A percentile compares a stretch with the other conserved stretches of the same genome.
Evolutionary conservation across 2,113 vertebrate genomes (phyloP).

Genomic region (Tamias sibiricus): DNA sequence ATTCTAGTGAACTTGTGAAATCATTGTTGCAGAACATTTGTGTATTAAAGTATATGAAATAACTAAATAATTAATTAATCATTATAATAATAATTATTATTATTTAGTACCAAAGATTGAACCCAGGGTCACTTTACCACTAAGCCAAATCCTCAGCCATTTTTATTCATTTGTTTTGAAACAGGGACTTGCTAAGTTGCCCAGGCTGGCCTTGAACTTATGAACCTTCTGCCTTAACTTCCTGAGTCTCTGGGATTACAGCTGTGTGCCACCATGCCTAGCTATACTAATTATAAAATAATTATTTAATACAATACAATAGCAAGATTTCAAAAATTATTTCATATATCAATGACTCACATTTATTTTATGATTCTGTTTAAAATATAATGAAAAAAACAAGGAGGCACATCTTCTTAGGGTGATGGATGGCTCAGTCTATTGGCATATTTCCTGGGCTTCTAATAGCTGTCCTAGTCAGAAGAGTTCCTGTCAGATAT

Average conservation of each 20-base stretch:
- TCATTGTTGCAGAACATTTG: background rate
- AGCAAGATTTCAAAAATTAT: background rate
- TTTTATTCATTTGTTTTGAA: too few species aligned
- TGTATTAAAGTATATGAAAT: background rate
- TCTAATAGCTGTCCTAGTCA: slow-evolving; percentile 62
- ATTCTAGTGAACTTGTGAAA: slow-evolving; percentile 36
- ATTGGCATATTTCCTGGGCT: slow-evolving; percentile 67
- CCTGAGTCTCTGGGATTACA: too few species aligned
- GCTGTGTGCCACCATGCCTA: too few species aligned
- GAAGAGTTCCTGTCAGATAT: slow-evolving; percentile 58
- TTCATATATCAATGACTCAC: background rate
- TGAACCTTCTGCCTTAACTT: too few species aligned
- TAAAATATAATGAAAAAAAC: slow-evolving; percentile 51
- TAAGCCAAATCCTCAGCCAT: too few species aligned
- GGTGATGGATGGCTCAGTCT: slow-evolving; percentile 54
- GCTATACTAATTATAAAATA: slow-evolving; percentile 10
- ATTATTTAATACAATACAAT: background rate
- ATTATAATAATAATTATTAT: too few species aligned
- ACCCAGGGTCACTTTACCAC: too few species aligned
- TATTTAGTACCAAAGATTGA: too few species aligned
- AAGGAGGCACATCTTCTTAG: slow-evolving; percentile 10
- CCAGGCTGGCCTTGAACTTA: too few species aligned
- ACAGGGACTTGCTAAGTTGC: too few species aligned
- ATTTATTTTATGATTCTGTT: slow-evolving; percentile 53
- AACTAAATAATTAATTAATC: slow-evolving; percentile 28